phyloP scores from a whole-genome alignment of 2,113 vertebrate genomes.

The Chaenogobius annularis region DNA sequence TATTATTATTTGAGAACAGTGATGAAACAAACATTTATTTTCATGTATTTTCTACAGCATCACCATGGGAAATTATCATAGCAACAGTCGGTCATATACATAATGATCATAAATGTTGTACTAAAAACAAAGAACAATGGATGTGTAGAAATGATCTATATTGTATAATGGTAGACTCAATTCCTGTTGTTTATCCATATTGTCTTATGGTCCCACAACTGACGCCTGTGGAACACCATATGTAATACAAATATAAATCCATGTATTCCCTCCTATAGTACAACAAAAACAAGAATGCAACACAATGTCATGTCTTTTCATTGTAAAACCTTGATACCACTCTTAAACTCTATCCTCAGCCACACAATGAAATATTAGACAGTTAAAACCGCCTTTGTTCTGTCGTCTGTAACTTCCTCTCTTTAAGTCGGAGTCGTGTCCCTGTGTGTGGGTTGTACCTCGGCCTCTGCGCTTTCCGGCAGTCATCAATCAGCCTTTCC shows the following conservation, averaged over 20 bases:
- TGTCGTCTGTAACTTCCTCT: not conserved
- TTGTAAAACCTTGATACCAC: not conserved
- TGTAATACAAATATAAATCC: not conserved
- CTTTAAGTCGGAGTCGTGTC: not conserved
- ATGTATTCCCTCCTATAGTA: not conserved
- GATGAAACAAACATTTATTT: too few relatives aligned
- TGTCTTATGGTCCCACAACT: not conserved
- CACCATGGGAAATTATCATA: too few relatives aligned
- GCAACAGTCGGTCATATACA: not conserved
- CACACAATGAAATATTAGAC: constrained; percentile 1
- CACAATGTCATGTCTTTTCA: not conserved
- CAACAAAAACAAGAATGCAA: not conserved
- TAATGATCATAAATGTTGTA: not conserved
- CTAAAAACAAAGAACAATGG: not conserved
- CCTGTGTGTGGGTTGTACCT: constrained; percentile 11
- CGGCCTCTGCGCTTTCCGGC: not conserved
- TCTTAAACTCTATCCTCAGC: not conserved
- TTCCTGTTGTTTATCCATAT: not conserved
- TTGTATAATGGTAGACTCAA: not conserved
- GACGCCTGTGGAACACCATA: not conserved
- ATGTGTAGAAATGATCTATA: not conserved
- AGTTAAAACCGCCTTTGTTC: constrained; percentile 3
- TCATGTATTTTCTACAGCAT: too few relatives aligned
- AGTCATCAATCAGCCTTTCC: constrained; percentile 48
- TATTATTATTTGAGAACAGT: too few relatives aligned